Evolutionary conservation across 2,113 vertebrate genomes (phyloP).

Genomic region (Poeciliopsis turrubarensis): DNA sequence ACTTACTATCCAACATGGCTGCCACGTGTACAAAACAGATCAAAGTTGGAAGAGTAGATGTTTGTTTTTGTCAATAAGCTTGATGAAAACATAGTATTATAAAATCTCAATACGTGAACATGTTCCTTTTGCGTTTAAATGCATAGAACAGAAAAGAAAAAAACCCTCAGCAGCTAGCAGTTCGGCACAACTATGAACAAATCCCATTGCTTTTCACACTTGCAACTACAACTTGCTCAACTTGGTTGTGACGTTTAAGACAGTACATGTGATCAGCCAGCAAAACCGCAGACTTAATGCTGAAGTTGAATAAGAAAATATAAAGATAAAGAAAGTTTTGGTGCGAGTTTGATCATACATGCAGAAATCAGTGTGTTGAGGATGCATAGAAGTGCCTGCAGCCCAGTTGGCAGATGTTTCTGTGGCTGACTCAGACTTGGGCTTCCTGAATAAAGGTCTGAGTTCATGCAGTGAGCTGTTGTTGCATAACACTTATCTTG

Average conservation of each 20-base stretch:
- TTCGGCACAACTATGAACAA: background rate
- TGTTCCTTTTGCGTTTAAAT: background rate
- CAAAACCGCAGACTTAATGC: too few relatives aligned
- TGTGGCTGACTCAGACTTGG: slow-evolving; percentile 68
- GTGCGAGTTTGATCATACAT: slow-evolving; percentile 1
- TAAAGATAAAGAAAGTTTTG: too few relatives aligned
- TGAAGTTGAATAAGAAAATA: background rate
- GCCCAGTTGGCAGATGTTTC: slow-evolving; percentile 56
- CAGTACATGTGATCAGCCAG: background rate
- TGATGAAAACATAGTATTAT: background rate
- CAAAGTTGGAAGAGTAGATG: background rate
- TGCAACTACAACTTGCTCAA: background rate
- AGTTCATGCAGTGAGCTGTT: slow-evolving; percentile 68
- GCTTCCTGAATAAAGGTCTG: slow-evolving; percentile 72
- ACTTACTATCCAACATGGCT: too few relatives aligned
- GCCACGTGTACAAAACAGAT: background rate
- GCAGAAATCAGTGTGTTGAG: slow-evolving; percentile 39
- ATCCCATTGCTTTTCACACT: background rate
- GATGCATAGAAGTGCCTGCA: slow-evolving; percentile 45
- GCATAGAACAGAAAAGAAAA: background rate
- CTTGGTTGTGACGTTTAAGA: background rate
- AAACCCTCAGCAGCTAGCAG: background rate
- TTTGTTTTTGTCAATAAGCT: background rate
- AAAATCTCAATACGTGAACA: background rate
- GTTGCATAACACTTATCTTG: slow-evolving; percentile 77